Percentiles rank a stretch among this genome's conserved stretches.
phyloP scores from a whole-genome alignment of 2,888 invertebrate species.

The Dioctria rufipes region DNA sequence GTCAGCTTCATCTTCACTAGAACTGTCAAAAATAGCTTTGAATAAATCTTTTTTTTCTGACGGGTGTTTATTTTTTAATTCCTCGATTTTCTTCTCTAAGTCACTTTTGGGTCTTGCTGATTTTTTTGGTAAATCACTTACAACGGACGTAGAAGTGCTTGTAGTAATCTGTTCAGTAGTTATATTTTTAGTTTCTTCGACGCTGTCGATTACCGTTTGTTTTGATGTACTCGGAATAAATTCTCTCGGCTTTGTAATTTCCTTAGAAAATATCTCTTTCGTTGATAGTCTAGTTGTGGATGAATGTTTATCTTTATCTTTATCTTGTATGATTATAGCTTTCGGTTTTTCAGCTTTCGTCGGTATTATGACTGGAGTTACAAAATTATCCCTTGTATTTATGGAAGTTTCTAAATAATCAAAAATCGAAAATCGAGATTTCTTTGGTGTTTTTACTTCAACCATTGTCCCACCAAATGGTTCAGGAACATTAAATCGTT shows the following conservation, averaged over 20 bases:
- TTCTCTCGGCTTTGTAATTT: not conserved
- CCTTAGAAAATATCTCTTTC: slow-evolving; percentile 54
- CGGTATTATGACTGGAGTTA: slow-evolving; percentile 69
- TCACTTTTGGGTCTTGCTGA: slow-evolving; percentile 63
- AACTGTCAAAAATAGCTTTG: slow-evolving; percentile 89
- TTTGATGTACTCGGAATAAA: not conserved
- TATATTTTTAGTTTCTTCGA: not conserved
- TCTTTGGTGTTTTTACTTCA: slow-evolving; percentile 73
- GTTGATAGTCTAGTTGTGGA: slow-evolving; percentile 28
- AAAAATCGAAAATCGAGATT: slow-evolving; percentile 82
- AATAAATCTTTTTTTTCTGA: slow-evolving; percentile 84
- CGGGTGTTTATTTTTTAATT: slow-evolving; percentile 68
- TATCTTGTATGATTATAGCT: slow-evolving; percentile 35
- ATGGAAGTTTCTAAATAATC: slow-evolving; percentile 80
- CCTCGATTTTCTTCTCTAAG: slow-evolving; percentile 66
- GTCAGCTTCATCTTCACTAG: slow-evolving; percentile 78
- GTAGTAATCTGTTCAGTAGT: not conserved
- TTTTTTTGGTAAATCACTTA: not conserved
- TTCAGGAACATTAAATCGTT: slow-evolving; percentile 94
- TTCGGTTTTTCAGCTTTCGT: slow-evolving; percentile 63
- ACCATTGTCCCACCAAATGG: slow-evolving; percentile 76
- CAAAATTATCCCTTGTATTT: slow-evolving; percentile 74
- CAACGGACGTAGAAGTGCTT: not conserved
- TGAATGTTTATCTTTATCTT: not conserved
- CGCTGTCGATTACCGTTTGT: not conserved